Evolutionary conservation across 2,888 invertebrate genomes (phyloP), one percentile per base, ranked within the genome.

Genomic region (Heliconius charithonia): DNA sequence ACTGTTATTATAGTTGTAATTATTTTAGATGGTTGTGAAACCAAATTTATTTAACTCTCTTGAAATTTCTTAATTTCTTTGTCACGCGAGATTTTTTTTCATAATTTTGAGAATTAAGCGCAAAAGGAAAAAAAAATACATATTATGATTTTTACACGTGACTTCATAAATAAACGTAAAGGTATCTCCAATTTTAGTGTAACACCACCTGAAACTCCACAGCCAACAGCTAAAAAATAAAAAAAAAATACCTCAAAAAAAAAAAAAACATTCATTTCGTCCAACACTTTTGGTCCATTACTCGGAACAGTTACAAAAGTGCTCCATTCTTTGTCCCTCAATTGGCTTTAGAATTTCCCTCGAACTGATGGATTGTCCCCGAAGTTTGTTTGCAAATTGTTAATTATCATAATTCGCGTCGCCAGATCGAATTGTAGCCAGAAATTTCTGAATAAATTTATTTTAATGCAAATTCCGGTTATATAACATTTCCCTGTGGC

Each of bases 291-390:
- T 41, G 67, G 73, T 74, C 72, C 69, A 76, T 76, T 72, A 75
- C 76, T 78, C 67, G 41, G 41, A 80, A 76, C 76, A 81, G 80
- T 80, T 80, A 78, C 82, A 76, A 81, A 59, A 81, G 81, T 82
- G 80, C 80, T 71, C 71, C 76, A 81, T 81, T 79, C 82, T 81
- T 81, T 81, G 81, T 86, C 87, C 85, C 86, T 85, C 90, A 92
- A 92, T 92, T 91, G 88, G 87, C 89, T 90, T 87, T 84, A 83
- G 85, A 88, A 89, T 87, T 88, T 87, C 84, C 79, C 82, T 67
- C 67, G 84, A 90, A 91, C 90, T 92, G 92, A 92, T 92, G 89
- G 90, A 92, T 91, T 91, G 91, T 86, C 88, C 87, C 82, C 85
- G 85, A 87, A 92, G 88, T 91, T 91, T 88, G 88, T 87, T 88